Percentiles rank a stretch among this genome's conserved stretches.
phyloP scores from a whole-genome alignment of 2,888 invertebrate species.

The Corbicula japonica region DNA sequence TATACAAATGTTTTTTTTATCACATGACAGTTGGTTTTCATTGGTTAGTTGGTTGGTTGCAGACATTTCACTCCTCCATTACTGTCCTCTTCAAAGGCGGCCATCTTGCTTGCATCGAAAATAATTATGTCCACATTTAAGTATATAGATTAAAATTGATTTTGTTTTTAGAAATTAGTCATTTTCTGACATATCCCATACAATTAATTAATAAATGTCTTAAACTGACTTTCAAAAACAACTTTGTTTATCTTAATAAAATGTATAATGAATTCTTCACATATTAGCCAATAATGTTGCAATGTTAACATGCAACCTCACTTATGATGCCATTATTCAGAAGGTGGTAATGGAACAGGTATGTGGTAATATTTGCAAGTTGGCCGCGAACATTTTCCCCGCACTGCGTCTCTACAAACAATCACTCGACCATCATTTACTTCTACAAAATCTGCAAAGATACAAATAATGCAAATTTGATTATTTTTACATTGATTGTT shows the following conservation, averaged over 20 bases:
- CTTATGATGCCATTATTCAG: slow-evolving; percentile 45
- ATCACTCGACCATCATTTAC: slow-evolving; percentile 98
- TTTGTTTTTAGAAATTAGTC: no score
- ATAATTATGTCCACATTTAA: no score
- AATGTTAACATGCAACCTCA: no score
- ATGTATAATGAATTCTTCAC: no score
- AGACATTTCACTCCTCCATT: slow-evolving; percentile 43
- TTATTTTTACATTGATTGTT: no score
- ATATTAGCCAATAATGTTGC: no score
- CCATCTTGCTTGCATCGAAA: slow-evolving; percentile 34
- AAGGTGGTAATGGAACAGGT: slow-evolving; percentile 89
- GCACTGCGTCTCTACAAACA: slow-evolving; percentile 98
- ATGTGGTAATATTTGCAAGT: slow-evolving; percentile 99
- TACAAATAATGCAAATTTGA: no score
- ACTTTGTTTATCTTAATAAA: no score
- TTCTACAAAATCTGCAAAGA: slow-evolving; percentile 97
- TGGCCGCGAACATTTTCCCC: slow-evolving; percentile 96
- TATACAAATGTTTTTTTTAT: slow-evolving; percentile 46
- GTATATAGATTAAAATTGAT: no score
- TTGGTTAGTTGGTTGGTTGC: slow-evolving; percentile 54
- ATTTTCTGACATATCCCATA: no score
- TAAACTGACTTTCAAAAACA: no score
- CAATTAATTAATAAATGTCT: no score
- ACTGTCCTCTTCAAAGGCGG: slow-evolving; percentile 13
- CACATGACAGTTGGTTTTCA: slow-evolving; percentile 46